A percentile compares a stretch with the other conserved stretches of the same genome.
phyloP scores from a whole-genome alignment of 2,888 invertebrate species.

The Sphecodes monilicornis region DNA sequence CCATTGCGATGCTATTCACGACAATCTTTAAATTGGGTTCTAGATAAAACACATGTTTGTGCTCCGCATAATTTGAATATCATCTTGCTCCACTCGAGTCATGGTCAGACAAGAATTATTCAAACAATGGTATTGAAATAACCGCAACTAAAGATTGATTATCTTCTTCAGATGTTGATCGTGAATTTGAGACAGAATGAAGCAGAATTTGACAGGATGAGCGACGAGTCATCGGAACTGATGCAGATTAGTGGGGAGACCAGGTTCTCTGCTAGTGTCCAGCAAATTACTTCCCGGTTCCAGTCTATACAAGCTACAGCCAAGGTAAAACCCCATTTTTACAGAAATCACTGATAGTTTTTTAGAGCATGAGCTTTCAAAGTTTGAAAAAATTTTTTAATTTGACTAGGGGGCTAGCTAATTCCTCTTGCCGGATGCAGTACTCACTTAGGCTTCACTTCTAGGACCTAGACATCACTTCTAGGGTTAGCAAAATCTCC shows the following conservation, averaged over 20 bases:
- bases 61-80: background rate
- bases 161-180: conserved; percentile 88
- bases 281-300: conserved; percentile 95
- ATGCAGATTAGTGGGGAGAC: conserved; percentile 94
- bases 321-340: conserved; percentile 85
- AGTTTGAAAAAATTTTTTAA: too few species aligned
- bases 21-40: background rate
- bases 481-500: too few species aligned
- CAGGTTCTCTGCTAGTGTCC: conserved; percentile 94
- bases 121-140: background rate
- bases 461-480: too few species aligned
- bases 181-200: conserved; percentile 93
- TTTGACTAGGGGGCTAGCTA: too few species aligned
- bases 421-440: too few species aligned
- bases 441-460: too few species aligned
- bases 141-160: background rate
- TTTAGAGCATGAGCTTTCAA: too few species aligned
- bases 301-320: conserved; percentile 95
- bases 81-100: background rate
- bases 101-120: background rate
- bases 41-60: background rate
- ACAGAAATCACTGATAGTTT: too few species aligned
- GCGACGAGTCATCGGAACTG: conserved; percentile 93
- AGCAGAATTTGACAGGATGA: conserved; percentile 93
- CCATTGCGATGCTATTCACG: background rate